Conservation (phyloP, 2,888 invertebrate genomes). For the Caenorhabditis sp. region DNA sequence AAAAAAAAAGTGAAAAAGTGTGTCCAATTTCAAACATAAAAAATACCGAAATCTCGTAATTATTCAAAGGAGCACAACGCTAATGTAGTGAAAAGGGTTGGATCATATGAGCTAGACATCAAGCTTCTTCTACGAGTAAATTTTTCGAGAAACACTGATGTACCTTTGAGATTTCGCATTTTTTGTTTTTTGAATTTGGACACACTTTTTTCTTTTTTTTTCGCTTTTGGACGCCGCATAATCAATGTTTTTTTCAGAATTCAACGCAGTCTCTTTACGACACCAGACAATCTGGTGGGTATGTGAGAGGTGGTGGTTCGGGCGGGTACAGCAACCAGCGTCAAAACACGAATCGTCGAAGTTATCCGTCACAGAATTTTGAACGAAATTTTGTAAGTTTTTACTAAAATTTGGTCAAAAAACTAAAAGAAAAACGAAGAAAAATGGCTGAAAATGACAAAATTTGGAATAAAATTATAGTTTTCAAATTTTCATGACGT, state of each 20-base stretch:
- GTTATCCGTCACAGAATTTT: slow-evolving; percentile 10
- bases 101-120: too few relatives aligned
- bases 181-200: background rate
- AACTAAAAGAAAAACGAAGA: too few relatives aligned
- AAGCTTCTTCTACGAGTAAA: too few relatives aligned
- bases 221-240: background rate
- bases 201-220: background rate
- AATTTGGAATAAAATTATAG: too few relatives aligned
- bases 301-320: slow-evolving; percentile 14
- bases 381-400: slow-evolving; percentile 16
- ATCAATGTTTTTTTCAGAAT: slow-evolving; percentile 33
- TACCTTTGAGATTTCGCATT: too few relatives aligned
- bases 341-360: background rate
- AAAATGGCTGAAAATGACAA: background rate
- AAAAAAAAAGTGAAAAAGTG: too few relatives aligned
- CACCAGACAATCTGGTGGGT: slow-evolving; percentile 48
- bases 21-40: too few relatives aligned
- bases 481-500: too few relatives aligned
- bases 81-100: too few relatives aligned
- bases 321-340: slow-evolving; percentile 2
- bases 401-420: background rate
- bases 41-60: too few relatives aligned
- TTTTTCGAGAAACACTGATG: too few relatives aligned
- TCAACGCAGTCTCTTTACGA: slow-evolving; percentile 58
- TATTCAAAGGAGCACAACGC: too few relatives aligned